Conservation (phyloP, 2,797 vertebrate species). For the Toxotes lorentzi region DNA sequence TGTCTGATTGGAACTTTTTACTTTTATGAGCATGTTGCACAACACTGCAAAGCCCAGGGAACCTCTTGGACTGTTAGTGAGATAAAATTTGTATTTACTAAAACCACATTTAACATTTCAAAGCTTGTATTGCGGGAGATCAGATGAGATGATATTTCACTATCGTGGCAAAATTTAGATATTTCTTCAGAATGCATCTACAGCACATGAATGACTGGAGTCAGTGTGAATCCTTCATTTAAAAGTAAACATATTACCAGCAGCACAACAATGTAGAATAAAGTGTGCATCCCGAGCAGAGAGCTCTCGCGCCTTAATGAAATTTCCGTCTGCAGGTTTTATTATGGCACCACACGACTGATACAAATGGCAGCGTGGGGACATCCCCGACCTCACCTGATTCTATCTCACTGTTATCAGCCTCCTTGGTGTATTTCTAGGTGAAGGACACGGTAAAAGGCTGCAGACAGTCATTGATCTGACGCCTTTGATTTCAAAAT, state of each 20-base stretch:
- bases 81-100: neutral
- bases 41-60: neutral
- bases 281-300: constrained; percentile 40
- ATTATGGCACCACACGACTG: constrained; percentile 49
- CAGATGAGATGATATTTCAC: neutral
- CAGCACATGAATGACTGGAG: neutral
- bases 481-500: constrained; percentile 74
- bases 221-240: constrained; percentile 1
- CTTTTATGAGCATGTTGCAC: neutral
- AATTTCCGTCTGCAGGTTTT: constrained; percentile 54
- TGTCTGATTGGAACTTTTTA: neutral
- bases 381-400: constrained; percentile 67
- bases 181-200: constrained; percentile 12
- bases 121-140: constrained; percentile 16
- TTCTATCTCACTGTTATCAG: constrained; percentile 71
- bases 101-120: constrained; percentile 13
- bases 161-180: neutral
- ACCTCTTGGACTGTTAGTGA: constrained; percentile 1
- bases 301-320: constrained; percentile 47
- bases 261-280: constrained; percentile 18
- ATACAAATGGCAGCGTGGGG: constrained; percentile 64
- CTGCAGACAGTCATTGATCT: constrained; percentile 74
- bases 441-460: constrained; percentile 71
- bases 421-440: constrained; percentile 50
- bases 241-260: constrained; percentile 15